A percentile compares a stretch with the other conserved stretches of the same genome.
phyloP scores from a whole-genome alignment of 2,113 vertebrate species.

The Caloenas nicobarica region DNA sequence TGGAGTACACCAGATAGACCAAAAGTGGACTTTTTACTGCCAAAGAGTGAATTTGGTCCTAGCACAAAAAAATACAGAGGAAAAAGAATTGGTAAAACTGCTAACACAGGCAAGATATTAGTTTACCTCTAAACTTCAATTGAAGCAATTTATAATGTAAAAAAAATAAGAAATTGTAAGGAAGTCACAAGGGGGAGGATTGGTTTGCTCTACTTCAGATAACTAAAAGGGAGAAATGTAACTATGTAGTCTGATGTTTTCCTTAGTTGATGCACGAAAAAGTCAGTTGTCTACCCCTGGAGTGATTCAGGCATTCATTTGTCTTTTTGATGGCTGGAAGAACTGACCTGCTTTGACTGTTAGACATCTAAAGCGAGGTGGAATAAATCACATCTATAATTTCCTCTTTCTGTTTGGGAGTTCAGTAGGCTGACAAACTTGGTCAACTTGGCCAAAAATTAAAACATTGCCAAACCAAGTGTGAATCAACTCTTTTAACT shows the following conservation, averaged over 20 bases:
- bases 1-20: neutral
- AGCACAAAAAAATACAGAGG: neutral
- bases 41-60: neutral
- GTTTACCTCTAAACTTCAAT: neutral
- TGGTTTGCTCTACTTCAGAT: neutral
- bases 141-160: neutral
- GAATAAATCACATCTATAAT: neutral
- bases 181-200: neutral
- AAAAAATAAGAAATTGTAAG: neutral
- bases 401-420: neutral
- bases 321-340: neutral
- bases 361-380: neutral
- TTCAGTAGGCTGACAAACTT: neutral
- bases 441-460: neutral
- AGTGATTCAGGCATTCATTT: neutral
- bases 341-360: neutral
- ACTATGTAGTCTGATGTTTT: neutral
- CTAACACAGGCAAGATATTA: neutral
- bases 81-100: neutral
- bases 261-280: neutral
- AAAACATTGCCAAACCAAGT: neutral
- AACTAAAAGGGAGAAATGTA: neutral
- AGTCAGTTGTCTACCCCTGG: neutral
- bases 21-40: neutral
- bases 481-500: neutral